Conservation (phyloP, 92 coral and sea anemone species). For the Siderastrea siderea region DNA sequence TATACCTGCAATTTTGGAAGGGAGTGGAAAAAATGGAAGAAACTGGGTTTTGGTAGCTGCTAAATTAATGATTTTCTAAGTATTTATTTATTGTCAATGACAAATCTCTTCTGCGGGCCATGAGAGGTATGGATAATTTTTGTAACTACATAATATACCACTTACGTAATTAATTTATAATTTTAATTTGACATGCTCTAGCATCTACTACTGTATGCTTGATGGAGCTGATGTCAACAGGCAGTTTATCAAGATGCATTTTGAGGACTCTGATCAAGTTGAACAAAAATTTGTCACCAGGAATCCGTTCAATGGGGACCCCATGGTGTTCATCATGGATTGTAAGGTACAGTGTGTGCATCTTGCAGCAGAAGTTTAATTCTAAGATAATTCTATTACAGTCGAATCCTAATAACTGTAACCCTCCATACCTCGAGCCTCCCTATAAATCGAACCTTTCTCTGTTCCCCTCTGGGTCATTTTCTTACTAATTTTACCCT, state of each 20-base stretch:
- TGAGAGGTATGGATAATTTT: too few relatives aligned
- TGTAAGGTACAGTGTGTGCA: neutral
- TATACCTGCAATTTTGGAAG: slow-evolving; percentile 73
- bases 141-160: too few relatives aligned
- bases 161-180: neutral
- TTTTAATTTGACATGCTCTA: neutral
- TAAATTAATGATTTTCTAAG: neutral
- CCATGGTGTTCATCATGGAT: slow-evolving; percentile 48
- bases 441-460: too few relatives aligned
- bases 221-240: slow-evolving; percentile 67
- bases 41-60: slow-evolving; percentile 59
- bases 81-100: too few relatives aligned
- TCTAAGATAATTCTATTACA: too few relatives aligned
- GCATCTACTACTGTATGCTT: slow-evolving; percentile 51
- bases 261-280: slow-evolving; percentile 26
- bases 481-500: too few relatives aligned
- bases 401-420: too few relatives aligned
- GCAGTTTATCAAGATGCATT: slow-evolving; percentile 58
- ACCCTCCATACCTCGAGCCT: too few relatives aligned
- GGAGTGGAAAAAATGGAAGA: slow-evolving; percentile 71
- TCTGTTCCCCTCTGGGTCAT: too few relatives aligned
- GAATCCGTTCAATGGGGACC: slow-evolving; percentile 24
- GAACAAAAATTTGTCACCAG: slow-evolving; percentile 7
- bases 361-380: too few relatives aligned
- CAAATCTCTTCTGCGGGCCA: too few relatives aligned